These are phyloP conservation scores for Drosophila mayri DNA, from an alignment of 1,140 invertebrate species.

Conservation along the genomic window DNA sequence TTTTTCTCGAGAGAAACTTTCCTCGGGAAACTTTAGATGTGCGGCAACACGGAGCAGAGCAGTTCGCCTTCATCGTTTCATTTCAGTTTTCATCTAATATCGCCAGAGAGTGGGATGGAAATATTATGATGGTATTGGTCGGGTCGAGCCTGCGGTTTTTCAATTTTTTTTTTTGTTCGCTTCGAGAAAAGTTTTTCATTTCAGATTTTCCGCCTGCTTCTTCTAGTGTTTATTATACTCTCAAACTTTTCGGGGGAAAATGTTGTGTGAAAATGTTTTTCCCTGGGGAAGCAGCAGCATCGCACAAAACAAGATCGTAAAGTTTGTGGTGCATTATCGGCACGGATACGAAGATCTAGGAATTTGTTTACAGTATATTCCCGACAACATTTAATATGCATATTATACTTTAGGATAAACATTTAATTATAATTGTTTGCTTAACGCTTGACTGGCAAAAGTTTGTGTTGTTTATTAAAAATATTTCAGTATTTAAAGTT, in stretches of 20 bases:
- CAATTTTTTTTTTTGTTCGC: slow-evolving; percentile 34
- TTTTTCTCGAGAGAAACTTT: slow-evolving; percentile 54
- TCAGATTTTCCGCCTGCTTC: slow-evolving; percentile 44
- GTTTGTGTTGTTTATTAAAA: too few species aligned
- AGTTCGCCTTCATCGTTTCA: slow-evolving; percentile 36
- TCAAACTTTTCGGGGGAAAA: slow-evolving; percentile 55
- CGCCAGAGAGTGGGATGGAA: slow-evolving; percentile 78
- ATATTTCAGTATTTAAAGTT: not conserved
- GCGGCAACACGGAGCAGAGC: slow-evolving; percentile 56
- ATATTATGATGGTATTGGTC: slow-evolving; percentile 62
- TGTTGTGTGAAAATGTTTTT: slow-evolving; percentile 54
- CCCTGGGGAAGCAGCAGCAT: not conserved
- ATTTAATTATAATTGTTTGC: not conserved
- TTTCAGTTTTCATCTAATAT: slow-evolving; percentile 73
- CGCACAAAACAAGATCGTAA: slow-evolving; percentile 19
- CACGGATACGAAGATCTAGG: slow-evolving; percentile 1
- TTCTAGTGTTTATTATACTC: slow-evolving; percentile 57
- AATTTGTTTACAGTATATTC: slow-evolving; percentile 24
- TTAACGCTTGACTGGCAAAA: not conserved
- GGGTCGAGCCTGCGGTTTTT: slow-evolving; percentile 68
- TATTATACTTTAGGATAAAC: not conserved
- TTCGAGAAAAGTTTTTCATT: slow-evolving; percentile 62
- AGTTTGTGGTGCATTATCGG: slow-evolving; percentile 7
- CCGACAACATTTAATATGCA: slow-evolving; percentile 7
- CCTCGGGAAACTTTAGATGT: slow-evolving; percentile 78